Evolutionary conservation across 2,888 invertebrate species (phyloP).

Genomic region (Himalopsyche anomala): DNA sequence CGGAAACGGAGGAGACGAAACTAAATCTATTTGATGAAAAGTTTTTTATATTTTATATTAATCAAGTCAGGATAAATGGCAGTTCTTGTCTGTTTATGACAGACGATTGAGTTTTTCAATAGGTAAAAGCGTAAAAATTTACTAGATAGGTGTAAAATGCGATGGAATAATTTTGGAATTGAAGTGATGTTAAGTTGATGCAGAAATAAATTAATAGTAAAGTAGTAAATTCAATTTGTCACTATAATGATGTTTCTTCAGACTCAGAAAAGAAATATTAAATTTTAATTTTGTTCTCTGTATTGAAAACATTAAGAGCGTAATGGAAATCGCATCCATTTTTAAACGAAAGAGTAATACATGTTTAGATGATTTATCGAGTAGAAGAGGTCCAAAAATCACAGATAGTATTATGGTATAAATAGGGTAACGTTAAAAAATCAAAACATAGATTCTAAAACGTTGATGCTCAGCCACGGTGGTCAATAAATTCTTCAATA

Average conservation of each 20-base stretch:
- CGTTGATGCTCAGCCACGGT: too few relatives aligned
- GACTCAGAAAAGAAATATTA: too few relatives aligned
- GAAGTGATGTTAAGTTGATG: background rate
- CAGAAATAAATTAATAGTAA: slow-evolving; percentile 18
- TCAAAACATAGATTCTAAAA: too few relatives aligned
- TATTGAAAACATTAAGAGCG: too few relatives aligned
- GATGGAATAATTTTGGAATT: background rate
- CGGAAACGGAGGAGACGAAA: slow-evolving; percentile 34
- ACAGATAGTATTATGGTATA: too few relatives aligned
- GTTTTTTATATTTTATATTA: slow-evolving; percentile 28
- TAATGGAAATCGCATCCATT: too few relatives aligned
- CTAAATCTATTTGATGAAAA: slow-evolving; percentile 37
- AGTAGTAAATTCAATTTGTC: background rate
- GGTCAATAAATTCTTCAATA: too few relatives aligned
- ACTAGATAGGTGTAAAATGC: background rate
- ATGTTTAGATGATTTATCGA: too few relatives aligned
- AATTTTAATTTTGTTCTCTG: too few relatives aligned
- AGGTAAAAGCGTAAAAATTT: background rate
- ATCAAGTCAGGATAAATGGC: slow-evolving; percentile 34
- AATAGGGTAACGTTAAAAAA: too few relatives aligned
- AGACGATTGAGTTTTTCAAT: slow-evolving; percentile 11
- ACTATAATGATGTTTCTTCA: background rate
- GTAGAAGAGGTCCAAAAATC: too few relatives aligned
- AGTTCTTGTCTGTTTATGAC: slow-evolving; percentile 31
- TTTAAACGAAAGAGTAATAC: too few relatives aligned